Evolutionary conservation across 2,113 vertebrate species (phyloP), one percentile per base, ranked within the genome.

Genomic region (Mastomys natalensis): DNA sequence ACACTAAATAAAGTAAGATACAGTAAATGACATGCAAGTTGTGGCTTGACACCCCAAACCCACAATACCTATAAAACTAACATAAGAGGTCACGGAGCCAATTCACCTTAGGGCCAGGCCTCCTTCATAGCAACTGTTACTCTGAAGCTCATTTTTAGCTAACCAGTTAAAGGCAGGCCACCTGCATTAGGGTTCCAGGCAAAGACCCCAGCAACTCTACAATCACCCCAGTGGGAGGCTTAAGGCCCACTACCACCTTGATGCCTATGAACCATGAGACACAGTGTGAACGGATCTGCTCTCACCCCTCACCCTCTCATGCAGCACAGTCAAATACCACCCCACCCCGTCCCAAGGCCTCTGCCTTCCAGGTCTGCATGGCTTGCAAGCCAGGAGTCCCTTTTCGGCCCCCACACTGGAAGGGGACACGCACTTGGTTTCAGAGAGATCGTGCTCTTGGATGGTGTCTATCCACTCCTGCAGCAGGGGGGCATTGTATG

Each of bases 361-460:
- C 64, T 16, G 87, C 37, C 1, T 12, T 15, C 21, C 70, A n/a
- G 13, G 4, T 21, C 11, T 1, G 0, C 0, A 15, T 0, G 13
- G 62, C 7, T 3, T 15, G 16, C 10, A 4, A 51, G 74, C 11
- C 2, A 17, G 26, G 3, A 29, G 31, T 11, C 19, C 80, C 53
- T 58, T 58, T n/a, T 31, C 7, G 17, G 40, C 31, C 45, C 40
- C 64, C 12, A 2, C 1, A 45, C 0, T 12, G 53, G 7, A 51
- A 66, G 34, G 40, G 1, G 72, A 92, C 48, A 81, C 53, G 60
- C 96, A 99, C 99, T 99, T 99, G 31, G 99, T 99, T 95, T 99
- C 99, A 19, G 99, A 99, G 90, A 99, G 98, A 97, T 99, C 99
- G 4, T 99, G 99, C 87, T 99, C 98, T 84, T 98, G 98, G 98